A percentile compares a stretch with the other conserved stretches of the same genome.
These are phyloP conservation scores for Tyto alba DNA, from an alignment of 2,113 vertebrate species.

Conservation along the genomic window DNA sequence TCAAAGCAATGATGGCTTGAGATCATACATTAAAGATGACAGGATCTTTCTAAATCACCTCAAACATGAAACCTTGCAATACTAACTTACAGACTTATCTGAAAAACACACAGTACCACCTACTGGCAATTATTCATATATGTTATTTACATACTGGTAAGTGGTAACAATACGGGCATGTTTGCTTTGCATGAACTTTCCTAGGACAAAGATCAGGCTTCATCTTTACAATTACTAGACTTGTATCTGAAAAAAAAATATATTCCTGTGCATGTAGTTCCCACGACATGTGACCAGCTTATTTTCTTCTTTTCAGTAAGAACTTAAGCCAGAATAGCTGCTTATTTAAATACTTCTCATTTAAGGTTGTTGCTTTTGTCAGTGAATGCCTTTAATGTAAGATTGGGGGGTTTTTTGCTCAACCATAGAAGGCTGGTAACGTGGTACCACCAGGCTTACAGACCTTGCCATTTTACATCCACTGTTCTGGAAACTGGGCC, in stretches of 20 bases:
- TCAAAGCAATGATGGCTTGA: constrained; percentile 31
- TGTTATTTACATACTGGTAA: constrained; percentile 36
- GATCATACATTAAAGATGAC: constrained; percentile 49
- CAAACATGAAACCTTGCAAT: not conserved
- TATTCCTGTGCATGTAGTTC: not conserved
- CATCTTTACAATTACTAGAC: not conserved
- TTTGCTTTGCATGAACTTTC: not conserved
- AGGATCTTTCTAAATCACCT: constrained; percentile 29
- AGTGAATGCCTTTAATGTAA: not conserved
- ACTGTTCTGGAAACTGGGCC: not conserved
- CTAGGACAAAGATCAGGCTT: not conserved
- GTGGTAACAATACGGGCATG: not conserved
- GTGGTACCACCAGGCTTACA: not conserved
- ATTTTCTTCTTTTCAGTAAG: not conserved
- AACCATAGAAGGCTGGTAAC: not conserved
- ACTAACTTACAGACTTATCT: constrained; percentile 6
- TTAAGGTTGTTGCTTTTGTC: not conserved
- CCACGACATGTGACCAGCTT: not conserved
- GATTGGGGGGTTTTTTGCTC: rapidly evolving
- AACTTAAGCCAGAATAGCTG: not conserved
- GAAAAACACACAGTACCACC: constrained; percentile 58
- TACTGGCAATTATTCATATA: constrained; percentile 58
- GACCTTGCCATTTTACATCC: not conserved
- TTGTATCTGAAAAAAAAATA: not conserved
- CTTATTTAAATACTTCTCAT: not conserved